Percentiles rank a stretch among this genome's conserved stretches.
Conservation (phyloP, 2,113 vertebrate genomes). For the Empidonax alnorum region DNA sequence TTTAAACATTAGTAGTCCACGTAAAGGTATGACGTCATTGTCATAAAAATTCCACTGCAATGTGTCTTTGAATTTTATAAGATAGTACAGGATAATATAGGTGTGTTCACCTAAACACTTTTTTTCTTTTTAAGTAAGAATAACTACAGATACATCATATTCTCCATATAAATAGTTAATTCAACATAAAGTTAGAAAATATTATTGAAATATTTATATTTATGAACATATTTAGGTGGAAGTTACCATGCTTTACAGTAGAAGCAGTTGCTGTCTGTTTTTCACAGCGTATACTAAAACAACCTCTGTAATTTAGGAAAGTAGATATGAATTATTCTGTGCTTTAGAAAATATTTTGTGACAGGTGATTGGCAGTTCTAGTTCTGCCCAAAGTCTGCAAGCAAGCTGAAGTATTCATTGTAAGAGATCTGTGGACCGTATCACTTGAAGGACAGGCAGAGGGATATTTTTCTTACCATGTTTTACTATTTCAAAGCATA, state of each 20-base stretch:
- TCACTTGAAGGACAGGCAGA: not conserved
- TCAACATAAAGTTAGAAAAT: not conserved
- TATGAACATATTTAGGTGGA: not conserved
- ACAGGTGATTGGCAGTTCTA: slow-evolving; percentile 24
- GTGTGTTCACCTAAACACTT: not conserved
- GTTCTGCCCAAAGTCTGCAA: not conserved
- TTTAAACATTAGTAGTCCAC: not conserved
- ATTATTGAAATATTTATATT: not conserved
- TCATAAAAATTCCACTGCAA: not conserved
- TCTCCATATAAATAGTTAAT: not conserved
- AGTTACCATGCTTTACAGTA: not conserved
- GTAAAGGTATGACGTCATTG: not conserved
- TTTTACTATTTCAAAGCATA: not conserved
- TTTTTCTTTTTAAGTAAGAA: not conserved
- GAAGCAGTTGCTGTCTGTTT: not conserved
- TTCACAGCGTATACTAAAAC: not conserved
- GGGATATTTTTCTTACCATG: not conserved
- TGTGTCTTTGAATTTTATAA: not conserved
- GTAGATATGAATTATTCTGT: slow-evolving; percentile 1
- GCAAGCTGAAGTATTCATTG: slow-evolving; percentile 8
- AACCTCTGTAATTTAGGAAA: slow-evolving; percentile 8
- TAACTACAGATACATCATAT: not conserved
- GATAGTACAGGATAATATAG: not conserved
- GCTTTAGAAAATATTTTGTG: not conserved
- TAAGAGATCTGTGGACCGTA: slow-evolving; percentile 4